Percentiles rank a stretch among this genome's conserved stretches.
Evolutionary conservation across 2,888 invertebrate genomes (phyloP).

Genomic region (Mycalesis mineus): DNA sequence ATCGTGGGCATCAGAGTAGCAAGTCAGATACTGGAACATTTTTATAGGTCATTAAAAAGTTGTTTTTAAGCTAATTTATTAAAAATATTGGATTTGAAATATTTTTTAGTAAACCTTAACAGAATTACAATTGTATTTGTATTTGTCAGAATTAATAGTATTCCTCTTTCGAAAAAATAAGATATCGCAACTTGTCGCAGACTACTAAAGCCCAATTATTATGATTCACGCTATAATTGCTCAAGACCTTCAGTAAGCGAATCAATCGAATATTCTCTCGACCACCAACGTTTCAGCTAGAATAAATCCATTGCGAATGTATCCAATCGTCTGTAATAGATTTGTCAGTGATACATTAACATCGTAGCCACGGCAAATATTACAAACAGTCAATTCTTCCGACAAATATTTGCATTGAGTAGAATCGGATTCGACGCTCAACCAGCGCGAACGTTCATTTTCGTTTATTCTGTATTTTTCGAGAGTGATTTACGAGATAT

Average conservation of each 20-base stretch:
- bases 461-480: neutral
- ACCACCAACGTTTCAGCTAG: neutral
- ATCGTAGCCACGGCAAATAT: constrained; percentile 3
- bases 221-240: no score
- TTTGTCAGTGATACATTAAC: constrained; percentile 7
- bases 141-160: no score
- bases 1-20: no score
- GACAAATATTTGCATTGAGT: constrained; percentile 11
- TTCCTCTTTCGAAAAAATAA: no score
- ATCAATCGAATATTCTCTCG: neutral
- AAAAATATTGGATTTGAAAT: no score
- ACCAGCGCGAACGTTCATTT: constrained; percentile 3
- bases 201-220: no score
- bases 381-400: constrained; percentile 13
- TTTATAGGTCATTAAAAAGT: no score
- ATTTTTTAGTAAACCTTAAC: no score
- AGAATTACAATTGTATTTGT: no score
- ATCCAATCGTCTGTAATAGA: constrained; percentile 3
- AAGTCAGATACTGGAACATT: no score
- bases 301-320: neutral
- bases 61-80: no score
- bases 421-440: constrained; percentile 7
- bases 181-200: no score
- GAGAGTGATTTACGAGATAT: neutral
- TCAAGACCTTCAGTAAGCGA: neutral